A percentile compares a stretch with the other conserved stretches of the same genome.
Evolutionary conservation across 2,888 invertebrate genomes (phyloP).

Genomic region (Tipula confusa): DNA sequence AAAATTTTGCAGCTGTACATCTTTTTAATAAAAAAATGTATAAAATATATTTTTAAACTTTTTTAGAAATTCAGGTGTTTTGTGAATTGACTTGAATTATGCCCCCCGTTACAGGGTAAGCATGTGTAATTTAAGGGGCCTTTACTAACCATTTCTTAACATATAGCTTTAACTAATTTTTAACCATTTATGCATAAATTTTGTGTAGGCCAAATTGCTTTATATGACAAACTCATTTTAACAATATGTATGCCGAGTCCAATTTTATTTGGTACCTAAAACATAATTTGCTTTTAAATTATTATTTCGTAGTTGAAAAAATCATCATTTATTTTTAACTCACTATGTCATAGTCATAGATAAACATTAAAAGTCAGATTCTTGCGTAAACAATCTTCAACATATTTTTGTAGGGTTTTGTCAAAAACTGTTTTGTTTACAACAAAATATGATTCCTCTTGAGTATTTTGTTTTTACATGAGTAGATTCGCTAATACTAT

Average conservation of each 20-base stretch:
- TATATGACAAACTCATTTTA: not conserved
- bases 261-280: not conserved
- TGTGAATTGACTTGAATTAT: constrained; percentile 32
- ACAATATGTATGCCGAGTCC: not conserved
- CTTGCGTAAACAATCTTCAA: too few species aligned
- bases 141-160: not conserved
- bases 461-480: too few species aligned
- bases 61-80: not conserved
- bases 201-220: not conserved
- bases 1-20: constrained; percentile 29
- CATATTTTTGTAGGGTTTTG: too few species aligned
- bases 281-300: not conserved
- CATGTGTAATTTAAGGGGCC: constrained; percentile 28
- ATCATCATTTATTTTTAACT: constrained; percentile 3
- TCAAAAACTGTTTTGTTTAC: too few species aligned
- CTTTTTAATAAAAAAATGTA: not conserved
- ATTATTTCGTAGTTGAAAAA: too few species aligned
- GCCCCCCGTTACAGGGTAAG: constrained; percentile 37
- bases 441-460: too few species aligned
- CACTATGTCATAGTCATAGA: too few species aligned
- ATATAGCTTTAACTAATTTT: not conserved
- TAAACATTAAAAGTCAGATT: too few species aligned
- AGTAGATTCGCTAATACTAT: too few species aligned
- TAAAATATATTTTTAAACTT: not conserved
- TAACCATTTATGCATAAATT: too few species aligned